Percentiles rank a stretch among this genome's conserved stretches.
These are phyloP conservation scores for Xestoiulus laeticollis DNA, from an alignment of 2,888 invertebrate species.

Conservation along the genomic window DNA sequence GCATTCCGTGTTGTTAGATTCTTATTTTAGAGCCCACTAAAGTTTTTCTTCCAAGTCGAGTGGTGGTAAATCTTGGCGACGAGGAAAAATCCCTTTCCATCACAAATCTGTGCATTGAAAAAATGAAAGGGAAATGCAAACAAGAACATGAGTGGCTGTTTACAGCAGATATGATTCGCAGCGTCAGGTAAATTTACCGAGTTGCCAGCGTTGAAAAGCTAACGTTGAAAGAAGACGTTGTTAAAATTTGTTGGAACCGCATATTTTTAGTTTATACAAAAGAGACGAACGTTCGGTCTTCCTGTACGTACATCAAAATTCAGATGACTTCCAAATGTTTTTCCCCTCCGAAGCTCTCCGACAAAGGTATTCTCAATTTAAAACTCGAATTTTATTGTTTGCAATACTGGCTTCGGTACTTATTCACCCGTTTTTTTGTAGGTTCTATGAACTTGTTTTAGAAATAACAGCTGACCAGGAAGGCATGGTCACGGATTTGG, in stretches of 20 bases:
- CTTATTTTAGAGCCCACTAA: conserved; percentile 55
- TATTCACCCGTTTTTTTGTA: conserved; percentile 55
- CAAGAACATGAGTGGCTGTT: conserved; percentile 95
- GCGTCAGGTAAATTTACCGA: conserved; percentile 74
- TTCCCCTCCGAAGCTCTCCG: conserved; percentile 89
- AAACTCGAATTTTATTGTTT: background rate
- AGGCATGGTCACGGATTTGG: conserved; percentile 77
- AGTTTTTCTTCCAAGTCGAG: conserved; percentile 84
- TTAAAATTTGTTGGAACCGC: too few species aligned
- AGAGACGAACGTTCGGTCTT: conserved; percentile 95
- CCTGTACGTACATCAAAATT: conserved; percentile 96
- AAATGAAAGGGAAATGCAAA: conserved; percentile 77
- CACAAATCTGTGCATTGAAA: conserved; percentile 83
- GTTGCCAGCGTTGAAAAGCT: background rate
- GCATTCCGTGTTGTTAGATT: conserved; percentile 45
- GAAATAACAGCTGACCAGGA: conserved; percentile 90
- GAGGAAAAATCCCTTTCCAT: conserved; percentile 92
- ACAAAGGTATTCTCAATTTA: conserved; percentile 67
- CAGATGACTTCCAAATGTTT: conserved; percentile 98
- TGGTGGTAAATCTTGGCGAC: conserved; percentile 93
- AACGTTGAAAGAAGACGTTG: background rate
- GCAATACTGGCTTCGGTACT: background rate
- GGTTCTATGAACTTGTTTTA: conserved; percentile 82
- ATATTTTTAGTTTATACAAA: conserved; percentile 84
- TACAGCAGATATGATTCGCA: conserved; percentile 86